Percentiles rank a stretch among this genome's conserved stretches.
Evolutionary conservation across 2,888 invertebrate genomes (phyloP).

Genomic region (Magallana nippona): DNA sequence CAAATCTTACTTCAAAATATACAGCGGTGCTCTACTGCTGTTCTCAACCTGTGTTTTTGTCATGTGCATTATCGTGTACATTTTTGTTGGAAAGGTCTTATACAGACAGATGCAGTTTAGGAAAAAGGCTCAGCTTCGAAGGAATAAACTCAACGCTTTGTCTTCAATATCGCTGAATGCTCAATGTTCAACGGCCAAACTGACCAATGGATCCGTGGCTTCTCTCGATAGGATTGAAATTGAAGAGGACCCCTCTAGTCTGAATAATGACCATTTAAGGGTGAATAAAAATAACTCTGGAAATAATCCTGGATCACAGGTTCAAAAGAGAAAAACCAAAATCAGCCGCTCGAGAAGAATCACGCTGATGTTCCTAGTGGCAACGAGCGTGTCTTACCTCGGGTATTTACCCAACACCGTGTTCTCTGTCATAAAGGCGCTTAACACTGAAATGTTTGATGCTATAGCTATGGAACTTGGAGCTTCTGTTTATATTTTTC

Average conservation of each 20-base stretch:
- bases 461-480: constrained; percentile 26
- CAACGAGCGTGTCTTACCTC: constrained; percentile 41
- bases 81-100: constrained; percentile 41
- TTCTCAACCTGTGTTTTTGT: constrained; percentile 41
- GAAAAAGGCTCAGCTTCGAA: constrained; percentile 10
- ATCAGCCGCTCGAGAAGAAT: constrained; percentile 41
- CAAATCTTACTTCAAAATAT: constrained; percentile 40
- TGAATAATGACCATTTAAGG: constrained; percentile 34
- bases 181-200: constrained; percentile 23
- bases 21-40: constrained; percentile 38
- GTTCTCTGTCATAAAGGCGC: constrained; percentile 42
- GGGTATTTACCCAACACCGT: constrained; percentile 46
- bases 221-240: constrained; percentile 22
- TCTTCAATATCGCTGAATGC: background rate
- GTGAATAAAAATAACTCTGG: constrained; percentile 28
- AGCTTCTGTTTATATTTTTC: constrained; percentile 38
- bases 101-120: constrained; percentile 42
- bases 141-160: constrained; percentile 17
- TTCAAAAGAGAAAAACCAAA: constrained; percentile 25
- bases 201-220: constrained; percentile 11
- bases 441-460: constrained; percentile 34
- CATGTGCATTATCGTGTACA: constrained; percentile 40
- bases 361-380: constrained; percentile 46
- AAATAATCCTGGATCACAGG: background rate
- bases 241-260: constrained; percentile 42